These are phyloP conservation scores for Spatulosminthurus flaviceps DNA, from an alignment of 2,888 invertebrate genomes.

Conservation along the genomic window DNA sequence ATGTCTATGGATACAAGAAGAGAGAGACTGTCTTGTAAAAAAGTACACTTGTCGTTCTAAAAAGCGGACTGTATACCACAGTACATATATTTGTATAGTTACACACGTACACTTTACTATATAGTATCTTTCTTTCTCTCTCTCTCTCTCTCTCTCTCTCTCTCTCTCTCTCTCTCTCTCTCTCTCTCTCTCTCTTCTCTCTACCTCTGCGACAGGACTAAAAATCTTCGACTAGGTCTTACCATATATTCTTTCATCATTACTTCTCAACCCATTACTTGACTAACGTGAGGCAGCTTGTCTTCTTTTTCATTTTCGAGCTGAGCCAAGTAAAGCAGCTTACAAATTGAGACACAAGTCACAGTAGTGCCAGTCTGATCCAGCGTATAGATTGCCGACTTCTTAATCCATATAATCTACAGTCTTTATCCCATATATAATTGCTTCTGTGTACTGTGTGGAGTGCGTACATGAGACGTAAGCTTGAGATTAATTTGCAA, in stretches of 20 bases:
- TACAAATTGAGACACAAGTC: conserved; percentile 44
- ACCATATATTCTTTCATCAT: conserved; percentile 12
- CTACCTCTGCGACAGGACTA: conserved; percentile 29
- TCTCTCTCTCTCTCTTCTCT: no score
- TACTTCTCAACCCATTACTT: conserved; percentile 26
- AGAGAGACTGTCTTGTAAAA: not conserved
- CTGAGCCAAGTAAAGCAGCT: conserved; percentile 46
- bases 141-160: no score
- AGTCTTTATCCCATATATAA: conserved; percentile 30
- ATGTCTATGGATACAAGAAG: not conserved
- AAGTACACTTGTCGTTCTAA: conserved; percentile 40
- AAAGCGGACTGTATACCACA: not conserved
- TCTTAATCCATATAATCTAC: conserved; percentile 34
- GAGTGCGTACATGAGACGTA: conserved; percentile 30
- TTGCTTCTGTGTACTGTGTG: conserved; percentile 21
- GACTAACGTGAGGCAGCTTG: conserved; percentile 42
- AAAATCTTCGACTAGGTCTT: conserved; percentile 22
- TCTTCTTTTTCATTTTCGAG: conserved; percentile 35
- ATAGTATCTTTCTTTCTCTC: no score
- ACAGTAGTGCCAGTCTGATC: conserved; percentile 33
- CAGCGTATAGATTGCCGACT: conserved; percentile 34
- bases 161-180: no score
- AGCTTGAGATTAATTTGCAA: conserved; percentile 39
- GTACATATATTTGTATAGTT: not conserved
- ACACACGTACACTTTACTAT: no score